phyloP scores from a whole-genome alignment of 1,140 invertebrate species.

The Rhysida immarginata region DNA sequence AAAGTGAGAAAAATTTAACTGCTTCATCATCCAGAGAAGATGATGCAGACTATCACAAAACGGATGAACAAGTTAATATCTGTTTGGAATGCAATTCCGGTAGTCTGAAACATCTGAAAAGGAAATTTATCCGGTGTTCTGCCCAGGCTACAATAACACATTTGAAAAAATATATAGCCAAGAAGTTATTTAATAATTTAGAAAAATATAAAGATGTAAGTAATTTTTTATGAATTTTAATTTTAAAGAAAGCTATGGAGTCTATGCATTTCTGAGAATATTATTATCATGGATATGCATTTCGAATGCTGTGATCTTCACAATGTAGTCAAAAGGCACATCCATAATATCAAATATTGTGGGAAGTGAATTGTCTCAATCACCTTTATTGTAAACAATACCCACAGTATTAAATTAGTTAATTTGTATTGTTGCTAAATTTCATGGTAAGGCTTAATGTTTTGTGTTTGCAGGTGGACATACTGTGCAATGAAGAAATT shows the following conservation, averaged over 20 bases:
- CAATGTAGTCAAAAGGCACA: no score
- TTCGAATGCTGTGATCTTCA: no score
- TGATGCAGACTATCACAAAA: slow-evolving; percentile 79
- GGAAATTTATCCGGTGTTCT: slow-evolving; percentile 82
- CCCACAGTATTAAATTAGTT: no score
- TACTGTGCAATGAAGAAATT: slow-evolving; percentile 95
- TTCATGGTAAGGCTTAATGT: no score
- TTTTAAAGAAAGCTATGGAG: no score
- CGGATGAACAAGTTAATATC: slow-evolving; percentile 91
- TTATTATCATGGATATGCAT: no score
- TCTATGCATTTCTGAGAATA: no score
- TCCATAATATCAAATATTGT: no score
- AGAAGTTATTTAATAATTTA: slow-evolving; percentile 78
- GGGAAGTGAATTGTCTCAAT: no score
- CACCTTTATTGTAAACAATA: no score
- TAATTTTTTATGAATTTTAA: slow-evolving; percentile 18
- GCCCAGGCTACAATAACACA: slow-evolving; percentile 92
- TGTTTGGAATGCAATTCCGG: slow-evolving; percentile 72
- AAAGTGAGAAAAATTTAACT: slow-evolving; percentile 18
- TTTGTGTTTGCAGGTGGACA: slow-evolving; percentile 87
- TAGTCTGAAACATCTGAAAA: slow-evolving; percentile 65
- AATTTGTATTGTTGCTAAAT: no score
- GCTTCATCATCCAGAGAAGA: slow-evolving; percentile 23
- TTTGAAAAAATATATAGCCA: slow-evolving; percentile 93
- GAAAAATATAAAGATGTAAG: slow-evolving; percentile 91